Conservation (phyloP, 2,797 vertebrate species). For the Karalla daura region DNA sequence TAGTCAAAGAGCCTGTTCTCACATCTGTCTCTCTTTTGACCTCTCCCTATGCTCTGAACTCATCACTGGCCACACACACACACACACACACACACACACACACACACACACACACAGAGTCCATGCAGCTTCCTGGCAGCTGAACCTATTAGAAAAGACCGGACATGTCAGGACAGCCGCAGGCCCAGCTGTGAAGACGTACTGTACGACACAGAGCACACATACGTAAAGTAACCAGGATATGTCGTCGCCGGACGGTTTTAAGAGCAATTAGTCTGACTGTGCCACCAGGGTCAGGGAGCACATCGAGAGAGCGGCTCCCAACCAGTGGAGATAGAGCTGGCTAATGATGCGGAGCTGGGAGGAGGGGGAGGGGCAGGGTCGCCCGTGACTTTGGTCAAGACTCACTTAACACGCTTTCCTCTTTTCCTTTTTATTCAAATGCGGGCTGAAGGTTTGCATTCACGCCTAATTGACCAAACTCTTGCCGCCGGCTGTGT, state of each 20-base stretch:
- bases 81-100: constrained; percentile 28
- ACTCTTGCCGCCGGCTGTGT: constrained; percentile 41
- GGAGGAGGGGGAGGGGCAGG: constrained; percentile 30
- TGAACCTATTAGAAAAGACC: constrained; percentile 49
- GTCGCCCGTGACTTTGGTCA: constrained; percentile 52
- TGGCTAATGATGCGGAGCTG: constrained; percentile 71
- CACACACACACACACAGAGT: constrained; percentile 16
- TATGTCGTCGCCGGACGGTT: constrained; percentile 58
- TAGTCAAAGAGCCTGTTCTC: constrained; percentile 63
- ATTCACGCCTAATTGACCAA: constrained; percentile 75
- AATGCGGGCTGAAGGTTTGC: constrained; percentile 59
- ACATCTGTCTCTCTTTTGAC: constrained; percentile 69
- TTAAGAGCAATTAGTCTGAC: constrained; percentile 77
- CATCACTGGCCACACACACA: constrained; percentile 10
- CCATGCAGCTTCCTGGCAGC: constrained; percentile 28
- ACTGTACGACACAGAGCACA: background rate
- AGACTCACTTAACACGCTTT: constrained; percentile 49
- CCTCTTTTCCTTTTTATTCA: constrained; percentile 54
- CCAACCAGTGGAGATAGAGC: constrained; percentile 40
- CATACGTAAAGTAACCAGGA: background rate
- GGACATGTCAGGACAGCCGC: constrained; percentile 35
- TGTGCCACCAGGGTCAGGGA: constrained; percentile 56
- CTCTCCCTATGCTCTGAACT: constrained; percentile 59
- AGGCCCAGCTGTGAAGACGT: constrained; percentile 17
- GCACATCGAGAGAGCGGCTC: constrained; percentile 28